A percentile compares a stretch with the other conserved stretches of the same genome.
phyloP scores from a whole-genome alignment of 2,113 vertebrate species.

The Octodon degus region DNA sequence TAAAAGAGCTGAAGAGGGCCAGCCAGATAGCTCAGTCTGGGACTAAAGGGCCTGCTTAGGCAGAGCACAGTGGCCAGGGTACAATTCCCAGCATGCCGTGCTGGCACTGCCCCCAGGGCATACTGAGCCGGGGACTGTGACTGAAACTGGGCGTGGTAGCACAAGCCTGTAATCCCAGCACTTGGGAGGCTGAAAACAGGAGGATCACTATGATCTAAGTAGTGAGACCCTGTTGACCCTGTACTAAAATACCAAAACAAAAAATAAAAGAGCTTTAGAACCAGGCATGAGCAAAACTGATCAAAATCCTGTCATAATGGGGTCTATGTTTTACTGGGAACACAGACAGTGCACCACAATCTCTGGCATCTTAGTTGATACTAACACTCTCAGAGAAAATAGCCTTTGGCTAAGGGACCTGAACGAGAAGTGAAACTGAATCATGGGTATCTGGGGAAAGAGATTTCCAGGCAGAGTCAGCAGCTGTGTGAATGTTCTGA shows the following conservation, averaged over 20 bases:
- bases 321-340: background rate
- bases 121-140: too few species aligned
- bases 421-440: background rate
- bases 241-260: too few species aligned
- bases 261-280: background rate
- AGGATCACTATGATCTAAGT: too few species aligned
- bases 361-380: background rate
- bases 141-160: too few species aligned
- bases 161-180: too few species aligned
- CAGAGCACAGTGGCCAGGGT: too few species aligned
- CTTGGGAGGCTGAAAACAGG: too few species aligned
- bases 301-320: background rate
- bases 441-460: background rate
- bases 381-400: slow-evolving; percentile 1
- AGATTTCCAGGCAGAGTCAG: slow-evolving; percentile 21
- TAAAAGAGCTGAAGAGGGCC: background rate
- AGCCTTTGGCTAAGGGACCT: background rate
- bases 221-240: too few species aligned
- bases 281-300: background rate
- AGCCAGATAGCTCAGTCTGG: too few species aligned
- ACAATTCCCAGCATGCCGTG: too few species aligned
- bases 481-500: background rate
- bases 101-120: too few species aligned
- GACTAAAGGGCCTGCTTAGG: too few species aligned
- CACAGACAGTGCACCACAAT: background rate